These are phyloP conservation scores for Sebastes kiyomatsui DNA, from an alignment of 2,797 vertebrate species.

Conservation along the genomic window DNA sequence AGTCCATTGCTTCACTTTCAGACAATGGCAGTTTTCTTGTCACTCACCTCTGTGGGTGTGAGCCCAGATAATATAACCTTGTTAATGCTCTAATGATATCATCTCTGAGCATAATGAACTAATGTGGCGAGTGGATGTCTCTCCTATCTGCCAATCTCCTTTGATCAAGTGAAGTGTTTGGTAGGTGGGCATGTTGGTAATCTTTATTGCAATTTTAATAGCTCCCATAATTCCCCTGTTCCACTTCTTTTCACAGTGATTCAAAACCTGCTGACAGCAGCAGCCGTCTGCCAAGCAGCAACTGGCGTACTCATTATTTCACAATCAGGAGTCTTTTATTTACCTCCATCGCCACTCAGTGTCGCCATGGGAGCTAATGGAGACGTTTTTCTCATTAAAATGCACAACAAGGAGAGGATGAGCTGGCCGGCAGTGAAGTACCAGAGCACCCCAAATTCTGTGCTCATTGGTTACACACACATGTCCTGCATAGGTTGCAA, in stretches of 20 bases:
- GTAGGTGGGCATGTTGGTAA: conserved; percentile 54
- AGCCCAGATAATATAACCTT: conserved; percentile 13
- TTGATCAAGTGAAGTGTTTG: conserved; percentile 49
- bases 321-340: conserved; percentile 73
- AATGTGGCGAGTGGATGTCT: conserved; percentile 33
- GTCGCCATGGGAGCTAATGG: conserved; percentile 51
- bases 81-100: conserved; percentile 44
- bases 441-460: background rate
- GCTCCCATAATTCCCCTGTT: conserved; percentile 55
- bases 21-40: background rate
- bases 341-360: conserved; percentile 50
- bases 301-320: conserved; percentile 70
- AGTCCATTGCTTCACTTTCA: background rate
- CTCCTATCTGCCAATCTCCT: conserved; percentile 42
- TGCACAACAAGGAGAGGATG: conserved; percentile 24
- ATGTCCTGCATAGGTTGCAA: background rate
- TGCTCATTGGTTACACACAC: background rate
- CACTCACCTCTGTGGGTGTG: conserved; percentile 8
- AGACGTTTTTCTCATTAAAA: conserved; percentile 60
- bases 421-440: conserved; percentile 5
- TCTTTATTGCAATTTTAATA: conserved; percentile 67
- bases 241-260: conserved; percentile 61
- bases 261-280: conserved; percentile 75
- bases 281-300: conserved; percentile 57
- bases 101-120: conserved; percentile 43